phyloP scores from a whole-genome alignment of 2,797 vertebrate species.

The Valencia hispanica region DNA sequence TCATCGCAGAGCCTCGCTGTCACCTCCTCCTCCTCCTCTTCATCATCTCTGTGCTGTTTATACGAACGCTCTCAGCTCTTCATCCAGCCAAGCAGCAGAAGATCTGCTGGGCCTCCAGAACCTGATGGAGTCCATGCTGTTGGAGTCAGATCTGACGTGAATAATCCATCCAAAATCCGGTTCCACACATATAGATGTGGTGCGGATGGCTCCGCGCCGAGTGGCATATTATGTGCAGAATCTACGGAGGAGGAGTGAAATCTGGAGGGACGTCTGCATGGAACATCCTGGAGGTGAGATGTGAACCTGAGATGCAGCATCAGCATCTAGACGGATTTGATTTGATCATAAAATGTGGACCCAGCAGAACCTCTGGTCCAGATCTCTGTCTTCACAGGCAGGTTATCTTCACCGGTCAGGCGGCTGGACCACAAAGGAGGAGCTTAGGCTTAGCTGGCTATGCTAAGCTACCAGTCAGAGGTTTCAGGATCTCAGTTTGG shows the following conservation, averaged over 20 bases:
- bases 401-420: no score
- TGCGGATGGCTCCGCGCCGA: background rate
- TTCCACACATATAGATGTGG: background rate
- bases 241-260: background rate
- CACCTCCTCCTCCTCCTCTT: constrained; percentile 21
- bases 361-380: background rate
- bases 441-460: no score
- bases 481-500: background rate
- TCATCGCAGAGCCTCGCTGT: constrained; percentile 35
- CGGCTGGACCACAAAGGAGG: no score
- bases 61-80: background rate
- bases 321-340: background rate
- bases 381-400: no score
- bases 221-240: background rate
- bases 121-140: no score
- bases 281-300: background rate
- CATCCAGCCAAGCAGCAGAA: background rate
- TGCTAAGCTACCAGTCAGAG: no score
- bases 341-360: background rate
- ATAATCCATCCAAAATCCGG: background rate
- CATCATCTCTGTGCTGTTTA: constrained; percentile 14
- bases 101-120: no score
- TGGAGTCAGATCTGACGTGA: background rate
- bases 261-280: background rate
- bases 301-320: background rate